phyloP scores from a whole-genome alignment of 2,797 vertebrate genomes.

The Lateolabrax maculatus region DNA sequence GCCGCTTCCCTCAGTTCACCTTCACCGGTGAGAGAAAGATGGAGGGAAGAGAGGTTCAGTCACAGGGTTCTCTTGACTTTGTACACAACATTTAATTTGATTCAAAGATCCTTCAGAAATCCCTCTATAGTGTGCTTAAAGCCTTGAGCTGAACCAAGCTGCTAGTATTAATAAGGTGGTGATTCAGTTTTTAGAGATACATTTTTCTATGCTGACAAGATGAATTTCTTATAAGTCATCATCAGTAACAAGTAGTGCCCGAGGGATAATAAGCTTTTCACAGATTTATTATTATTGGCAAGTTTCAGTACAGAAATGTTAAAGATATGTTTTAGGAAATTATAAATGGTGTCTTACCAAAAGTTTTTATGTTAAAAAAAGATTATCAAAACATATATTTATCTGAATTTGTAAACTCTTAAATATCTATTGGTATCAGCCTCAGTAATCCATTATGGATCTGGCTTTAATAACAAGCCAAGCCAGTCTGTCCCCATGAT shows the following conservation, averaged over 20 bases:
- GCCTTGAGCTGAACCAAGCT: background rate
- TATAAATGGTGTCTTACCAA: too few relatives aligned
- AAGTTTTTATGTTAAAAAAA: background rate
- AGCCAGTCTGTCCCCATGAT: background rate
- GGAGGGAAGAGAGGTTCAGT: background rate
- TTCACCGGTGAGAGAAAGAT: slow-evolving; percentile 46
- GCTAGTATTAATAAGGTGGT: background rate
- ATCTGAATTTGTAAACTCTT: background rate
- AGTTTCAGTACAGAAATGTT: background rate
- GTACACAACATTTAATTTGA: background rate
- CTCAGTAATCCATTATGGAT: background rate
- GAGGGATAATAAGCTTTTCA: background rate
- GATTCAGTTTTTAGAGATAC: background rate
- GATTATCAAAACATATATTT: background rate
- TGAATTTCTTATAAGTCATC: background rate
- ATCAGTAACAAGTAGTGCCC: background rate
- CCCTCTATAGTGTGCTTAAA: background rate
- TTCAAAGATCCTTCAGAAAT: background rate
- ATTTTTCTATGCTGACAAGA: background rate
- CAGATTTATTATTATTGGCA: background rate
- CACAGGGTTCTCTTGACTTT: background rate
- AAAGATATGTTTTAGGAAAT: background rate
- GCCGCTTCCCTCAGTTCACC: slow-evolving; percentile 61
- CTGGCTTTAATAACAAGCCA: background rate
- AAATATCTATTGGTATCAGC: background rate